phyloP scores from a whole-genome alignment of 2,888 invertebrate genomes.

The Linyphia triangularis region DNA sequence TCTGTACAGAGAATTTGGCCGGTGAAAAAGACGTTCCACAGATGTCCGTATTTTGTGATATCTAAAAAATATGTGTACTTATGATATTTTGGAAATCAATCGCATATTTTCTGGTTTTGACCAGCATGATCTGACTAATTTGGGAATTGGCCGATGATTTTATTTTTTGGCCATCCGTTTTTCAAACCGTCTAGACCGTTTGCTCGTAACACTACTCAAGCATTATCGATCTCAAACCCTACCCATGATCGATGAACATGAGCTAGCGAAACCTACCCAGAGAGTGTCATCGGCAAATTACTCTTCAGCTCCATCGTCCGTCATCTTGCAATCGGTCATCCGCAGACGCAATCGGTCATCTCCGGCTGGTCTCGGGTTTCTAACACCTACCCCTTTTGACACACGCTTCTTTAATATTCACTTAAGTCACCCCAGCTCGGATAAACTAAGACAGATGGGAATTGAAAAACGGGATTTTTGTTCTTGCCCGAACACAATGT shows the following conservation, averaged over 20 bases:
- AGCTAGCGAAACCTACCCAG: neutral
- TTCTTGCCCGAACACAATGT: neutral
- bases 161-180: too few species aligned
- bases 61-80: too few species aligned
- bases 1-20: too few species aligned
- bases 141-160: too few species aligned
- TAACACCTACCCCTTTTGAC: neutral
- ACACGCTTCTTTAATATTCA: constrained; percentile 58
- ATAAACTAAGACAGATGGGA: constrained; percentile 2
- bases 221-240: too few species aligned
- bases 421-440: constrained; percentile 14
- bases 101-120: too few species aligned
- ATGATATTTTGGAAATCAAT: too few species aligned
- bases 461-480: neutral
- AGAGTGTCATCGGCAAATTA: constrained; percentile 42
- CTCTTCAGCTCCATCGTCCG: neutral
- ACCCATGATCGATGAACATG: neutral
- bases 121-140: too few species aligned
- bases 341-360: constrained; percentile 56
- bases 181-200: too few species aligned
- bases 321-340: neutral
- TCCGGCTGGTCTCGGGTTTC: constrained; percentile 10
- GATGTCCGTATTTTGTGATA: too few species aligned
- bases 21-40: too few species aligned
- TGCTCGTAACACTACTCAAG: too few species aligned